Percentiles rank a stretch among this genome's conserved stretches.
phyloP scores from a whole-genome alignment of 2,113 vertebrate genomes.

The Capreolus pygargus region DNA sequence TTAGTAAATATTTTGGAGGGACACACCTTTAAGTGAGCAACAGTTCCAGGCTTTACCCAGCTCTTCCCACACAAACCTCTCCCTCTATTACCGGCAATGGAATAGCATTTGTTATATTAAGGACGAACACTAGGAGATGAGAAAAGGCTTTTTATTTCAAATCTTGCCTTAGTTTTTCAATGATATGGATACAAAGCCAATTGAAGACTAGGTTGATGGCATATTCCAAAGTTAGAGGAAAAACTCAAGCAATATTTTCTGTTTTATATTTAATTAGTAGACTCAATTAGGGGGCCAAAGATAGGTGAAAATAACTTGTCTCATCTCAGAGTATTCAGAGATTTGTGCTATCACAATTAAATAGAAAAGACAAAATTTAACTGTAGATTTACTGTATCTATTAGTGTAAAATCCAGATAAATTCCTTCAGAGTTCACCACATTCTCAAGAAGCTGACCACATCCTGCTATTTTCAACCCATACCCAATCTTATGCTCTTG shows the following conservation, averaged over 20 bases:
- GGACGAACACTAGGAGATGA: neutral
- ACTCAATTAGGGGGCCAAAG: slow-evolving; percentile 15
- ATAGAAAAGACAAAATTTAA: slow-evolving; percentile 27
- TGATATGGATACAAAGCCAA: neutral
- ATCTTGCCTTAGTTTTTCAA: slow-evolving; percentile 15
- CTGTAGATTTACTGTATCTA: neutral
- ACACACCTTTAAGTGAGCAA: neutral
- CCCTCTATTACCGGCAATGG: neutral
- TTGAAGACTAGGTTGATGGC: neutral
- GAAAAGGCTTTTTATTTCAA: neutral
- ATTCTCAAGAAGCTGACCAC: neutral
- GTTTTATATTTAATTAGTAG: slow-evolving; percentile 11
- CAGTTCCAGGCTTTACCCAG: neutral
- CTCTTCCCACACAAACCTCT: neutral
- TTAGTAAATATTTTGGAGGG: neutral
- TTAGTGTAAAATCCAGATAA: neutral
- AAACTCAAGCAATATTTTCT: slow-evolving; percentile 1
- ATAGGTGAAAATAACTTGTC: neutral
- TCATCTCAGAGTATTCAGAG: neutral
- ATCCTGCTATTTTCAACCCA: neutral
- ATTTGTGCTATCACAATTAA: slow-evolving; percentile 20
- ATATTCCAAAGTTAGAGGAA: slow-evolving; percentile 29
- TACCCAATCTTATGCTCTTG: neutral
- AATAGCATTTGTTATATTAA: neutral
- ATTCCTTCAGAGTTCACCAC: neutral